Conservation (phyloP, 2,113 vertebrate genomes). For the Paradisaea rubra region DNA sequence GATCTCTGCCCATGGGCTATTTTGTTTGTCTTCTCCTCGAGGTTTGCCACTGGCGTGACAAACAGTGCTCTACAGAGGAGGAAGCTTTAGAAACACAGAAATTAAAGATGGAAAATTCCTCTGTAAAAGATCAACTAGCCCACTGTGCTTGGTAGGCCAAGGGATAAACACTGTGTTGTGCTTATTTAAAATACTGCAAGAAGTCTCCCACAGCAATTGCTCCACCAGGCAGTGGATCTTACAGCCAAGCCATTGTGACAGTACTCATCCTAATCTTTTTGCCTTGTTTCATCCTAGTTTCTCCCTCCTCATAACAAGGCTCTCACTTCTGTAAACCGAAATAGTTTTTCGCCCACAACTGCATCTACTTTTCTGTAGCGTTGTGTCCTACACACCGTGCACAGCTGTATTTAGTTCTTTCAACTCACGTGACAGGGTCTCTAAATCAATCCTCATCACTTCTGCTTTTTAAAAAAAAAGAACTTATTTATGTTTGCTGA, state of each 20-base stretch:
- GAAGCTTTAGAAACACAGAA: slow-evolving; percentile 5
- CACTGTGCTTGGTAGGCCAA: background rate
- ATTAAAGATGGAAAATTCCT: slow-evolving; percentile 42
- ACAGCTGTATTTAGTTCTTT: background rate
- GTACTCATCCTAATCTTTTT: background rate
- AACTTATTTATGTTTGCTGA: background rate
- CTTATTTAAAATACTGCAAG: background rate
- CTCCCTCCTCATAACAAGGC: background rate
- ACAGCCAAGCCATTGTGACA: background rate
- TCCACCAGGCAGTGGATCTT: background rate
- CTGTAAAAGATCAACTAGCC: background rate
- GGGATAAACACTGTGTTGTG: background rate
- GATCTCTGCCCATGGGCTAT: background rate
- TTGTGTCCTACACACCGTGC: accelerated
- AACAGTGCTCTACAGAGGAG: background rate
- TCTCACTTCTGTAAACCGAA: background rate
- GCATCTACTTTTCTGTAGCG: background rate
- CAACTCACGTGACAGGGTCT: background rate
- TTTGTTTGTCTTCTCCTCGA: slow-evolving; percentile 22
- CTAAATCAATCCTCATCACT: background rate
- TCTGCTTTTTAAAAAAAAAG: background rate
- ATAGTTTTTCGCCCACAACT: background rate
- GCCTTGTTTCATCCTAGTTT: background rate
- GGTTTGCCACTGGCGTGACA: background rate
- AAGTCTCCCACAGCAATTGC: background rate